phyloP scores from a whole-genome alignment of 2,113 vertebrate genomes.

The Ginglymostoma cirratum region DNA sequence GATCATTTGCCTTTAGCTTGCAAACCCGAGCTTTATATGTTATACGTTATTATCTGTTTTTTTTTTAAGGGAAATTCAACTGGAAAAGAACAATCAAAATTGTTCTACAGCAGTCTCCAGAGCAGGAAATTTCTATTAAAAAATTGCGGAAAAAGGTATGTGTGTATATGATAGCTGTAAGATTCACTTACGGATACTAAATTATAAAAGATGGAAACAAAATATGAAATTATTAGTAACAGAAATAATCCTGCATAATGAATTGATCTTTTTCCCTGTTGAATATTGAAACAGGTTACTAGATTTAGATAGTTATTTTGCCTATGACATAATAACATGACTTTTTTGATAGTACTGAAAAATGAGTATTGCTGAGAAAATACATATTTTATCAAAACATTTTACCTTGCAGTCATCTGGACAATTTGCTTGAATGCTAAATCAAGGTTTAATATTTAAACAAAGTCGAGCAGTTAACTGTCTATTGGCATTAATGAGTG shows the following conservation, averaged over 20 bases:
- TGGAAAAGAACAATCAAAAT: slow-evolving; percentile 94
- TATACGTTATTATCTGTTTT: slow-evolving; percentile 25
- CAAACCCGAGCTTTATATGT: background rate
- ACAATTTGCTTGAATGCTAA: no score
- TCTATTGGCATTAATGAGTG: no score
- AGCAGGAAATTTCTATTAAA: slow-evolving; percentile 80
- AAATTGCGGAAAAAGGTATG: slow-evolving; percentile 88
- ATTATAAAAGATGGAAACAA: background rate
- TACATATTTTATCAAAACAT: no score
- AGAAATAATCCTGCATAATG: background rate
- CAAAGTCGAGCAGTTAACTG: no score
- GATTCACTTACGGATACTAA: background rate
- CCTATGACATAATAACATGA: background rate
- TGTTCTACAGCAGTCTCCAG: slow-evolving; percentile 69
- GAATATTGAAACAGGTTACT: background rate
- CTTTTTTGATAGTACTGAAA: no score
- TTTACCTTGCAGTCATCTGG: no score
- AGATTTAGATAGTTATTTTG: background rate
- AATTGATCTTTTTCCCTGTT: background rate
- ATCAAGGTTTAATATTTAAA: no score
- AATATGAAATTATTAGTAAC: background rate
- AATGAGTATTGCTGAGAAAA: no score
- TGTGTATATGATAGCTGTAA: background rate
- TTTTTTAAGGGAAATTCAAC: slow-evolving; percentile 79
- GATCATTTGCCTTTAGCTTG: background rate